Conservation (phyloP, 2,888 invertebrate species). For the Coelopa pilipes region DNA sequence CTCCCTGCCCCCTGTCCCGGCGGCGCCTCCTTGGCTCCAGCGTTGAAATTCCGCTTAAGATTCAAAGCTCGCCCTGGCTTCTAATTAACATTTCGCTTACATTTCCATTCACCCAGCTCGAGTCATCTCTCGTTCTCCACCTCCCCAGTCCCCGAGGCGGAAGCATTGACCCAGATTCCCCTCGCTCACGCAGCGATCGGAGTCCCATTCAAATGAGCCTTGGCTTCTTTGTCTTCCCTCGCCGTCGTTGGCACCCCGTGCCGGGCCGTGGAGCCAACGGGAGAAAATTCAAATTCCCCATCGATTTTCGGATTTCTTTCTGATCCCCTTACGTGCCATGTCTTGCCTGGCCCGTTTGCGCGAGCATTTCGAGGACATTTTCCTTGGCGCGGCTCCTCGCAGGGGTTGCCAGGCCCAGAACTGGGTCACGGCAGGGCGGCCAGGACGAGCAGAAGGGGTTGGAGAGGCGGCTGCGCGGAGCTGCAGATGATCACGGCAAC, state of each 20-base stretch:
- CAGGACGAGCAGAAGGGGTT: too few relatives aligned
- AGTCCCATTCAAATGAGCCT: too few relatives aligned
- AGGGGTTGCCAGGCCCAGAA: constrained; percentile 1
- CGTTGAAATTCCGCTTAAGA: constrained; percentile 8
- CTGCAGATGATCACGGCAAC: background rate
- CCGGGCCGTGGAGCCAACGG: background rate
- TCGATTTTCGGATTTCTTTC: constrained; percentile 10
- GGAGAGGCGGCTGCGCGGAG: too few relatives aligned
- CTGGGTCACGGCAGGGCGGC: background rate
- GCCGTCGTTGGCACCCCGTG: too few relatives aligned
- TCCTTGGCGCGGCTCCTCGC: background rate
- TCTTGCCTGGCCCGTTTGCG: background rate
- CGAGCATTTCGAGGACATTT: constrained; percentile 11
- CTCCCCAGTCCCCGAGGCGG: background rate
- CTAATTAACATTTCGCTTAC: constrained; percentile 17
- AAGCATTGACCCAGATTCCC: background rate
- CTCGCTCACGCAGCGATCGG: background rate
- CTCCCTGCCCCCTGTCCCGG: background rate
- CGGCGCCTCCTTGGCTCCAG: background rate
- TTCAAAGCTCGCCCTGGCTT: constrained; percentile 9
- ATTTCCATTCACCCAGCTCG: background rate
- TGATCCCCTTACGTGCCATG: background rate
- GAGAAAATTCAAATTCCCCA: constrained; percentile 11
- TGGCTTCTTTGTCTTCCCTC: too few relatives aligned
- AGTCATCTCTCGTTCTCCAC: background rate